phyloP scores from a whole-genome alignment of 2,888 invertebrate genomes.

The Callimorpha dominula region DNA sequence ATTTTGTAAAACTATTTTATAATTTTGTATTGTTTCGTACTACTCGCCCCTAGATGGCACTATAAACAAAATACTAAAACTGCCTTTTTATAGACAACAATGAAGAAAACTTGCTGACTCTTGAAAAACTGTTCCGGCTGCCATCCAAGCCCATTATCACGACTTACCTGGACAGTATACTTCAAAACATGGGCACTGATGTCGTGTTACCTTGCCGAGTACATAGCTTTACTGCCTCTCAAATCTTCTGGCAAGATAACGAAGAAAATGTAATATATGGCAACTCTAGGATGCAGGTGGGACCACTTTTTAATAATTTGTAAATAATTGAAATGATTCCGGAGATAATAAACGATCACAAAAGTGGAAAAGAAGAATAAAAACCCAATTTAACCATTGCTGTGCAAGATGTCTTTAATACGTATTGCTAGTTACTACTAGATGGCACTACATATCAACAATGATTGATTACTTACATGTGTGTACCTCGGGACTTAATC shows the following conservation, averaged over 20 bases:
- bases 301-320: slow-evolving; percentile 11
- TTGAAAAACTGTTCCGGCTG: slow-evolving; percentile 74
- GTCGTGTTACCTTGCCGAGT: slow-evolving; percentile 90
- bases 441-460: background rate
- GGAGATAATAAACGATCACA: background rate
- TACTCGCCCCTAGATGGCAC: slow-evolving; percentile 32
- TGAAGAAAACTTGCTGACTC: slow-evolving; percentile 64
- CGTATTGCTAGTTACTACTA: background rate
- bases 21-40: background rate
- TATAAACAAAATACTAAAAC: background rate
- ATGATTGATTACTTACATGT: background rate
- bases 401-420: too few relatives aligned
- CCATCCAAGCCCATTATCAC: slow-evolving; percentile 84
- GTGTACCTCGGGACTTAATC: too few relatives aligned
- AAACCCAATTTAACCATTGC: background rate
- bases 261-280: slow-evolving; percentile 83
- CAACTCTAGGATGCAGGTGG: slow-evolving; percentile 81
- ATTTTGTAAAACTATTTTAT: background rate
- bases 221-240: slow-evolving; percentile 87
- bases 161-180: slow-evolving; percentile 79
- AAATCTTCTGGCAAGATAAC: slow-evolving; percentile 89
- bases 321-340: rapidly evolving
- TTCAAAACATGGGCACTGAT: slow-evolving; percentile 87
- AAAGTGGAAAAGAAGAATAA: background rate
- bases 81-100: slow-evolving; percentile 53